phyloP scores from a whole-genome alignment of 2,888 invertebrate genomes.

The Lydus trimaculatus region DNA sequence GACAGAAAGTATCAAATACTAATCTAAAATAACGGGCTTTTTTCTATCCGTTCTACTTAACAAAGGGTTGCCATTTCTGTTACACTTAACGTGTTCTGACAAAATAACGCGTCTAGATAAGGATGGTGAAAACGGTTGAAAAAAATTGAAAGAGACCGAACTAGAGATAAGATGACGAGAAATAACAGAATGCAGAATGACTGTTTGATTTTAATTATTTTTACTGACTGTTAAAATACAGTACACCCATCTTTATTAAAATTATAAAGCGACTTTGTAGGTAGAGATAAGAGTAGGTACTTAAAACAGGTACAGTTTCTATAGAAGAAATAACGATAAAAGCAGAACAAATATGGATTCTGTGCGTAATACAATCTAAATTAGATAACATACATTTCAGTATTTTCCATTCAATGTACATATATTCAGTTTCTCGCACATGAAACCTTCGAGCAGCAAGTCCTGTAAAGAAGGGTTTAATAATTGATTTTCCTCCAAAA shows the following conservation, averaged over 20 bases:
- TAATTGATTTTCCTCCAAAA: too few relatives aligned
- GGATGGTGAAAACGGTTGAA: too few relatives aligned
- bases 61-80: conserved; percentile 11
- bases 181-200: not conserved
- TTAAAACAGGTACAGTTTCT: not conserved
- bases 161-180: not conserved
- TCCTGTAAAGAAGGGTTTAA: too few relatives aligned
- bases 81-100: conserved; percentile 15
- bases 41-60: conserved; percentile 37
- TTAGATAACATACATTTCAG: too few relatives aligned
- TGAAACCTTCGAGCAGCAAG: too few relatives aligned
- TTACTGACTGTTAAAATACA: not conserved
- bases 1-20: conserved; percentile 41
- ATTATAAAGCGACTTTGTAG: not conserved
- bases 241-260: not conserved
- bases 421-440: too few relatives aligned
- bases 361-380: too few relatives aligned
- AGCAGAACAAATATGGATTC: too few relatives aligned
- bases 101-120: conserved; percentile 4
- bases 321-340: too few relatives aligned
- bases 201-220: conserved; percentile 4
- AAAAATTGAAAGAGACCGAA: not conserved
- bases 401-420: not conserved
- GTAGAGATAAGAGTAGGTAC: not conserved
- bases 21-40: conserved; percentile 41